Conservation (phyloP, 2,113 vertebrate species). For the Phasianus colchicus region DNA sequence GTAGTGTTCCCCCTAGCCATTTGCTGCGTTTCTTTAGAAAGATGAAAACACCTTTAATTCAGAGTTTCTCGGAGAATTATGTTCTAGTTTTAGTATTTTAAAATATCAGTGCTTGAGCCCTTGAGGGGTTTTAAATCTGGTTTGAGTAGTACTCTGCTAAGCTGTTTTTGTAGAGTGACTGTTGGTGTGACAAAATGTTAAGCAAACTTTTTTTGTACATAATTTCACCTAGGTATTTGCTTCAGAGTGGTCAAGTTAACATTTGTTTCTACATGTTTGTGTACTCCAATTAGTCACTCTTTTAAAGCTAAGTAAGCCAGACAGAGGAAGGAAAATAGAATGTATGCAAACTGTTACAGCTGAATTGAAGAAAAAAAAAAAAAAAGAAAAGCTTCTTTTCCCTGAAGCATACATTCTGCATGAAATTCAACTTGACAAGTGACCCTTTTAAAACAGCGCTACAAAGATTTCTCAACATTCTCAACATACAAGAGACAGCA, state of each 20-base stretch:
- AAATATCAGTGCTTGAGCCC: conserved; percentile 29
- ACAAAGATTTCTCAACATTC: conserved; percentile 39
- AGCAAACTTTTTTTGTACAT: background rate
- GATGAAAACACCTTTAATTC: conserved; percentile 60
- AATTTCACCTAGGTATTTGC: conserved; percentile 9
- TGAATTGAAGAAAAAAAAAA: background rate
- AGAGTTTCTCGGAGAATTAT: conserved; percentile 9
- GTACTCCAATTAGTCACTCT: conserved; percentile 14
- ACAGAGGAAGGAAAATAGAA: conserved; percentile 10
- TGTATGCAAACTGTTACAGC: conserved; percentile 38
- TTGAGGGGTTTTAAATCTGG: conserved; percentile 1
- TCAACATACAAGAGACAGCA: background rate
- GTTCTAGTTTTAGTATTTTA: conserved; percentile 43
- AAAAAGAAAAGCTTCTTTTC: conserved; percentile 12
- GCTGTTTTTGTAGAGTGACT: conserved; percentile 6
- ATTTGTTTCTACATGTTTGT: background rate
- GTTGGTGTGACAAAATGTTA: background rate
- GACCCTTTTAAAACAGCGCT: conserved; percentile 55
- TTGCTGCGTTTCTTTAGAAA: background rate
- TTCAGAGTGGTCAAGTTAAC: background rate
- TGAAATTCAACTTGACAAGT: conserved; percentile 73
- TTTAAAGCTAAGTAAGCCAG: conserved; percentile 5
- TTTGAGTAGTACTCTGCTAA: background rate
- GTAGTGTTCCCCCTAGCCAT: conserved; percentile 21
- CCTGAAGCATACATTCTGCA: conserved; percentile 54